These are phyloP conservation scores for Musca domestica DNA, from an alignment of 1,140 invertebrate species.

Conservation along the genomic window DNA sequence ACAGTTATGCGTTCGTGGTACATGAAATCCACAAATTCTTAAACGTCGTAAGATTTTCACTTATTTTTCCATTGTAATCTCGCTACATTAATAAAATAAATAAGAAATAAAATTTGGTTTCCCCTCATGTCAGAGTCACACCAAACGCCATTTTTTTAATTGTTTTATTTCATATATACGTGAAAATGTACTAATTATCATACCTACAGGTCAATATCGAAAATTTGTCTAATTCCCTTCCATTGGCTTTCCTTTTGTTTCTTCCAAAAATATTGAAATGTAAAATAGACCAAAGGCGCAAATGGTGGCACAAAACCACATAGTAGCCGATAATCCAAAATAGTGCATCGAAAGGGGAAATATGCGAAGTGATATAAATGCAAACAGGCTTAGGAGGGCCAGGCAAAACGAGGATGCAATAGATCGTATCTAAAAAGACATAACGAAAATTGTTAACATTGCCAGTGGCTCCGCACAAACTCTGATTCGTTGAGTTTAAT, in stretches of 20 bases:
- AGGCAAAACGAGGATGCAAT: conserved; percentile 41
- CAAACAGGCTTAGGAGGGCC: conserved; percentile 37
- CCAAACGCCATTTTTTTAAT: too few relatives aligned
- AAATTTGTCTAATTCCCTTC: conserved; percentile 3
- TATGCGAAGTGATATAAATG: conserved; percentile 39
- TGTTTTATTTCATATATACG: too few relatives aligned
- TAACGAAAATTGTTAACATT: not conserved
- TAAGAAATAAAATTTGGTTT: too few relatives aligned
- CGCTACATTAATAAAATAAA: too few relatives aligned
- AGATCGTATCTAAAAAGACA: conserved; percentile 32
- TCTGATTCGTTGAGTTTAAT: not conserved
- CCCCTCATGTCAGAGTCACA: too few relatives aligned
- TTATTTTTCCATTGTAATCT: too few relatives aligned
- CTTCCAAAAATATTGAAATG: conserved; percentile 38
- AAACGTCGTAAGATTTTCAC: too few relatives aligned
- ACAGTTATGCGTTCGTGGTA: too few relatives aligned
- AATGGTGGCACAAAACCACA: conserved; percentile 42
- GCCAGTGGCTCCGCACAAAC: not conserved
- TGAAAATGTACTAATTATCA: too few relatives aligned
- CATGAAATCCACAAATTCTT: too few relatives aligned
- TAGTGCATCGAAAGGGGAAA: conserved; percentile 44
- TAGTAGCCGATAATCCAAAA: conserved; percentile 41
- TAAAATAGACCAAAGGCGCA: conserved; percentile 38
- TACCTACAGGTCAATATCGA: too few relatives aligned
- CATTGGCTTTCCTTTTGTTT: conserved; percentile 47